Evolutionary conservation across 2,888 invertebrate genomes (phyloP).

Genomic region (Lasioglossum malachurum): DNA sequence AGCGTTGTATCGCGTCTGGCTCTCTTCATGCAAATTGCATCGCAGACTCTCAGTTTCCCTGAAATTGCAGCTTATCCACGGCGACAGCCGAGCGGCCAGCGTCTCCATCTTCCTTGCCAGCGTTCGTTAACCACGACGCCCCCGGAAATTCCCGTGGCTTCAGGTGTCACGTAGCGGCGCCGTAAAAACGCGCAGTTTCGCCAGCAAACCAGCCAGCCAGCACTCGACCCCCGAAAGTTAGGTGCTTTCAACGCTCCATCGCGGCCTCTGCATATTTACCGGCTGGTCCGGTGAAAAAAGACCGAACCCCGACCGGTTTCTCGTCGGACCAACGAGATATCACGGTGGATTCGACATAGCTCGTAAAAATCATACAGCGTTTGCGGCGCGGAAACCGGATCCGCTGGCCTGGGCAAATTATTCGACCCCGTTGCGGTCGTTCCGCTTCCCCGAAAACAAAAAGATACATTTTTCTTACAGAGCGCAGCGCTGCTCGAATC

Average conservation of each 20-base stretch:
- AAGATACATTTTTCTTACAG: background rate
- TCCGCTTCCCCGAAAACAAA: background rate
- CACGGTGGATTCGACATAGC: slow-evolving; percentile 24
- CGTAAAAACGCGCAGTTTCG: slow-evolving; percentile 37
- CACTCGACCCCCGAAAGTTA: slow-evolving; percentile 25
- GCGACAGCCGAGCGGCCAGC: slow-evolving; percentile 13
- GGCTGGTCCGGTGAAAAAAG: slow-evolving; percentile 24
- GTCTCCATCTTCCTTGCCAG: slow-evolving; percentile 31
- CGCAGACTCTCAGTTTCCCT: slow-evolving; percentile 28
- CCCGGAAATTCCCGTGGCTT: slow-evolving; percentile 36
- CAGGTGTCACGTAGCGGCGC: slow-evolving; percentile 26
- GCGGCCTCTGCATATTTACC: slow-evolving; percentile 41
- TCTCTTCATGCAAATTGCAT: slow-evolving; percentile 27
- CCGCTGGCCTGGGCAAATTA: background rate
- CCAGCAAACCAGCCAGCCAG: background rate
- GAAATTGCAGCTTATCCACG: slow-evolving; percentile 40
- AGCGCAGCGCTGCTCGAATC: background rate
- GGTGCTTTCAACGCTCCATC: slow-evolving; percentile 1
- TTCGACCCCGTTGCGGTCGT: background rate
- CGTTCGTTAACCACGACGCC: slow-evolving; percentile 45
- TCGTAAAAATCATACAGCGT: slow-evolving; percentile 29
- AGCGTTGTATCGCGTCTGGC: background rate
- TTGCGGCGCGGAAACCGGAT: background rate
- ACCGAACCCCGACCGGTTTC: background rate
- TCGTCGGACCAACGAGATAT: slow-evolving; percentile 13